Conservation (phyloP, 1,140 invertebrate genomes). For the Apis cerana region DNA sequence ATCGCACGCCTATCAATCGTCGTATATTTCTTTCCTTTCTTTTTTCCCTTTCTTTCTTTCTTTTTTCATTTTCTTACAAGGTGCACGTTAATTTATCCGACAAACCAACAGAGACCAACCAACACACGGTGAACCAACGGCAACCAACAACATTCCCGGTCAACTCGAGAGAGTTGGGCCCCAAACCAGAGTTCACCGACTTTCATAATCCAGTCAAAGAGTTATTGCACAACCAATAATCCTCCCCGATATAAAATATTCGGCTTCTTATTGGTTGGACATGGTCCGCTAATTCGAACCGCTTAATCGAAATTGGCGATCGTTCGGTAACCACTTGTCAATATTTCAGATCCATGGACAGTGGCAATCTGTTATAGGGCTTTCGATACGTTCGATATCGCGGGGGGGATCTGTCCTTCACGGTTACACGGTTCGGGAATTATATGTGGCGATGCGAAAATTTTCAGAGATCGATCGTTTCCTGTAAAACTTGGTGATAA, state of each 20-base stretch:
- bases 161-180: too few species aligned
- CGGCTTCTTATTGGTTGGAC: constrained; percentile 20
- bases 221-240: constrained; percentile 51
- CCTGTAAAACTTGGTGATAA: not conserved
- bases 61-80: too few species aligned
- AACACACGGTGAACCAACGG: too few species aligned
- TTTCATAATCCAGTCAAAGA: constrained; percentile 19
- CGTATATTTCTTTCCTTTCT: not conserved
- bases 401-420: constrained; percentile 55
- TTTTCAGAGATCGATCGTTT: constrained; percentile 27
- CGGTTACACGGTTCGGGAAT: constrained; percentile 36
- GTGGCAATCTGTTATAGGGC: constrained; percentile 30
- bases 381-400: constrained; percentile 15
- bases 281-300: constrained; percentile 51
- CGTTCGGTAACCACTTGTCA: constrained; percentile 21
- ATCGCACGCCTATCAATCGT: constrained; percentile 4
- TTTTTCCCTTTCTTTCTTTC: too few species aligned
- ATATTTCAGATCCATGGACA: constrained; percentile 47
- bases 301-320: constrained; percentile 28
- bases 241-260: constrained; percentile 42
- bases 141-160: too few species aligned
- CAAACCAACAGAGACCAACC: not conserved
- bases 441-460: constrained; percentile 16
- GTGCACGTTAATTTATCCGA: constrained; percentile 2
- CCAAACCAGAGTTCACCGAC: constrained; percentile 9